phyloP scores from a whole-genome alignment of 2,888 invertebrate genomes.

The Ferrisia virgata region DNA sequence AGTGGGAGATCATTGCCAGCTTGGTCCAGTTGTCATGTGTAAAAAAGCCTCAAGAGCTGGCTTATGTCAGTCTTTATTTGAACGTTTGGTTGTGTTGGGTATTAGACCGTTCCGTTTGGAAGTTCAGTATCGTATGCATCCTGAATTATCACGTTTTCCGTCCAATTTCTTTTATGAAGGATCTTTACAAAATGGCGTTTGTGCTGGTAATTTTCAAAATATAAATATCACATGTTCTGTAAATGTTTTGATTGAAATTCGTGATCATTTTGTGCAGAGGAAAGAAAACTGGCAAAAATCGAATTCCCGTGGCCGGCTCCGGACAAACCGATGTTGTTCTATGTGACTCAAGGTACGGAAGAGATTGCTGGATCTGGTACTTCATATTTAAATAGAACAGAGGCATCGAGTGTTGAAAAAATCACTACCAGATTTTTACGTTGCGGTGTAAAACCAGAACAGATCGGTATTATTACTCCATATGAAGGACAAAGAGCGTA shows the following conservation, averaged over 20 bases:
- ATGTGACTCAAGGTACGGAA: constrained; percentile 96
- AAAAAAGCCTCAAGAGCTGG: constrained; percentile 98
- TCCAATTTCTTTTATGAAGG: constrained; percentile 99
- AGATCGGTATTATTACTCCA: constrained; percentile 98
- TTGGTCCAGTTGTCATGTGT: constrained; percentile 99
- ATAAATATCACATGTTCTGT: background rate
- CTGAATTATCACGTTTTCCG: constrained; percentile 93
- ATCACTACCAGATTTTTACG: constrained; percentile 91
- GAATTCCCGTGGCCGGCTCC: constrained; percentile 98
- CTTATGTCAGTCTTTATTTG: constrained; percentile 93
- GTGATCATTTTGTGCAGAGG: constrained; percentile 61
- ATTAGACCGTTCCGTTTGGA: constrained; percentile 95
- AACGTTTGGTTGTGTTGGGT: constrained; percentile 92
- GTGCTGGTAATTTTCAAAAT: constrained; percentile 61
- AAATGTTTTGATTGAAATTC: background rate
- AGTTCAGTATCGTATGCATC: constrained; percentile 99
- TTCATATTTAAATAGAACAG: constrained; percentile 95
- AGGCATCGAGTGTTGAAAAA: constrained; percentile 98
- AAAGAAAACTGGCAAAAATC: constrained; percentile 80
- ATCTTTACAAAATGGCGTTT: constrained; percentile 97
- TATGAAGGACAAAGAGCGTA: constrained; percentile 98
- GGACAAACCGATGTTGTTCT: constrained; percentile 98
- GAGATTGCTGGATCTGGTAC: constrained; percentile 99
- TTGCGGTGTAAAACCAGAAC: constrained; percentile 93
- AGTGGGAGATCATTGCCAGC: constrained; percentile 98